Conservation (phyloP, 23 tunicate species). For the Aplidium turbinatum region DNA sequence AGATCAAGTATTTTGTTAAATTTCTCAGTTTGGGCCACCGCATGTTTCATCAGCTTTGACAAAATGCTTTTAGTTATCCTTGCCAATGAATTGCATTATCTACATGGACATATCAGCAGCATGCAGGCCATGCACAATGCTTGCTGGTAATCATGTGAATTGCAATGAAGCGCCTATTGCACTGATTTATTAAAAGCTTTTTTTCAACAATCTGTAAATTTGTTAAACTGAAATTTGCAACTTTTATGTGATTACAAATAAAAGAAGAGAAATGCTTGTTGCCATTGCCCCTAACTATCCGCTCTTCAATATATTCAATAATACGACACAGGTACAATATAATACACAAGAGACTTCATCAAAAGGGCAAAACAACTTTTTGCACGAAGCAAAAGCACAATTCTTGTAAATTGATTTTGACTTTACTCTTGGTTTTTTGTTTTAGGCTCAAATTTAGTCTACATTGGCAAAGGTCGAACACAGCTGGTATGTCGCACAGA, state of each 20-base stretch:
- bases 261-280: too few species aligned
- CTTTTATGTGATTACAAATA: too few species aligned
- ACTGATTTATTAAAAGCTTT: too few species aligned
- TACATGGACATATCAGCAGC: neutral
- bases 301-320: too few species aligned
- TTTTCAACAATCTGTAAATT: too few species aligned
- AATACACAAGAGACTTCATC: neutral
- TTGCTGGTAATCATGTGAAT: too few species aligned
- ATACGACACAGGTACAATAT: neutral
- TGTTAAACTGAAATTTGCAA: too few species aligned
- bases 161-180: too few species aligned
- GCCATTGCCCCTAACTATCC: too few species aligned
- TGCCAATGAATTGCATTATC: neutral
- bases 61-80: neutral
- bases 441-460: neutral
- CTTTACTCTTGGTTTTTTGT: neutral
- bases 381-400: neutral
- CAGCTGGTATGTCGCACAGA: slow-evolving; percentile 25
- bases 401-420: neutral
- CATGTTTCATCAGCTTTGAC: neutral
- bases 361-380: neutral
- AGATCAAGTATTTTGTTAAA: neutral
- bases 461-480: slow-evolving; percentile 26
- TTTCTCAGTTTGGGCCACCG: neutral
- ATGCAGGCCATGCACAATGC: too few species aligned